phyloP scores from a whole-genome alignment of 2,113 vertebrate species.

The Ondatra zibethicus region DNA sequence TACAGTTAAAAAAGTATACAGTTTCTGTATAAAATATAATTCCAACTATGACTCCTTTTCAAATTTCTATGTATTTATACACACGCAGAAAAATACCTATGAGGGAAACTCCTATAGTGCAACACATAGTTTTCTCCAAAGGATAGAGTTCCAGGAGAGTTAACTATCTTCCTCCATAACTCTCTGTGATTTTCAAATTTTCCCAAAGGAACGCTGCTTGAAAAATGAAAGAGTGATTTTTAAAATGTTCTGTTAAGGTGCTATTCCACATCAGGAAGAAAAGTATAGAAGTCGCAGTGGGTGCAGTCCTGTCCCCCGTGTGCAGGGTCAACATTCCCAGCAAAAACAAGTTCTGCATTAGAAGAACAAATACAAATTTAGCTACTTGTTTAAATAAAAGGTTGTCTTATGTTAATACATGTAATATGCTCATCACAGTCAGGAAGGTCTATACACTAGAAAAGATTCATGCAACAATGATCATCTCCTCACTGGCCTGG shows the following conservation, averaged over 20 bases:
- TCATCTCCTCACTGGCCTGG: background rate
- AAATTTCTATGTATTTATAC: background rate
- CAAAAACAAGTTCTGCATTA: background rate
- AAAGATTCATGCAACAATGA: conserved; percentile 36
- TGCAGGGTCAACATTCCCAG: background rate
- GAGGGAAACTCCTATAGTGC: background rate
- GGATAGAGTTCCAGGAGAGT: background rate
- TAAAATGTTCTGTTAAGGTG: background rate
- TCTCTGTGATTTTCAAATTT: conserved; percentile 36
- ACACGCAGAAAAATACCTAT: background rate
- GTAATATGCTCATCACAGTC: background rate
- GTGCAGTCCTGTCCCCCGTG: background rate
- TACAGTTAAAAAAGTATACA: background rate
- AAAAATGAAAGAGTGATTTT: background rate
- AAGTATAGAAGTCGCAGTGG: background rate
- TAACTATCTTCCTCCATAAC: conserved; percentile 15
- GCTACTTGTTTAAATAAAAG: conserved; percentile 24
- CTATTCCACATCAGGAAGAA: background rate
- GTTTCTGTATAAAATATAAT: background rate
- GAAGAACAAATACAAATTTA: conserved; percentile 32
- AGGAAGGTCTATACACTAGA: background rate
- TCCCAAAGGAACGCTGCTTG: background rate
- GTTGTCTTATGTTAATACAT: background rate
- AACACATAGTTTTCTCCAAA: background rate
- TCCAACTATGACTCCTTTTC: background rate